Evolutionary conservation across 1,140 invertebrate genomes (phyloP), one percentile per base, ranked within the genome.

Genomic region (Drosophila nannoptera): DNA sequence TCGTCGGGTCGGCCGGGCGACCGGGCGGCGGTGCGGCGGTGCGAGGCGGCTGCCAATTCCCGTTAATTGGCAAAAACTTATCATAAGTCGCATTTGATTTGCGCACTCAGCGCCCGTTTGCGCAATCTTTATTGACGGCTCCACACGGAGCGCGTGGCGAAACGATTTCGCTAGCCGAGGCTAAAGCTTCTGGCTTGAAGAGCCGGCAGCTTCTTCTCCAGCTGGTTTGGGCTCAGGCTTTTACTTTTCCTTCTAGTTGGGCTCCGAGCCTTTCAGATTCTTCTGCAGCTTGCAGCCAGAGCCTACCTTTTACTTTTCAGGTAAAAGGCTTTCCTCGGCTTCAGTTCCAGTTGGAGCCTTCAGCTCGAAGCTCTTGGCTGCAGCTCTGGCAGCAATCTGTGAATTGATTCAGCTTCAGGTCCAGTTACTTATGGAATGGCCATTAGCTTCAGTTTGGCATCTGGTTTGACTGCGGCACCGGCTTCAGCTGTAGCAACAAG

Each of bases 131-230:
- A 29, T 49, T 36, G 5, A 33, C 35, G 63, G 55, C 65, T 61
- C 60, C 35, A 22, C 63, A 60, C 55, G 49, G 55, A 46, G 42
- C 69, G 56, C 67, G 63, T 61, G 54, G 63, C 62, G 54, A 66
- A 66, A 71, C 55, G 22, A 69, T 56, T 50, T 61, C 59, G 64
- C 66, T 46, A 36, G 22, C 22, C 3, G 22, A 22, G 22, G 22
- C 22, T 22, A 3, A 22, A 3, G 22, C 22, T 22, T 22, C 22
- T 22, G 22, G 22, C 22, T 22, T 22, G 3, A 22, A 22, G 22
- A 22, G 22, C 22, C n/a, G n/a, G n/a, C n/a, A n/a, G n/a, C n/a
- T n/a, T n/a, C n/a, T n/a, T n/a, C n/a, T n/a, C n/a, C n/a, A n/a
- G n/a, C n/a, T 22, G 22, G 1, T 22, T 22, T 22, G 1, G 22